Conservation (phyloP, 2,113 vertebrate species). For the Plectropomus leopardus region DNA sequence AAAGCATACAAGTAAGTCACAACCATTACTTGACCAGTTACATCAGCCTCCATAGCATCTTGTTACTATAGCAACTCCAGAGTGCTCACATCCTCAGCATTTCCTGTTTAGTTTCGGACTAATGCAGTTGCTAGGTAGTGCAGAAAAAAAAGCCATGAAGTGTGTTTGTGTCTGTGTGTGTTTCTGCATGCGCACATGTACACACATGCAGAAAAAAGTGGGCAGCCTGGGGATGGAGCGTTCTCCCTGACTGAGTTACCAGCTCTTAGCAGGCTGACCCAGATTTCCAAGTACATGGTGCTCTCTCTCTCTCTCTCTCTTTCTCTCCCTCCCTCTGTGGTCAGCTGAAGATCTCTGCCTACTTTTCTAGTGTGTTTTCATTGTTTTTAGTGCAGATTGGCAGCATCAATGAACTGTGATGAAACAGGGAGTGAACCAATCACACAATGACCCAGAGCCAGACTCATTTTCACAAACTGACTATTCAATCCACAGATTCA, state of each 20-base stretch:
- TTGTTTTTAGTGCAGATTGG: conserved; percentile 7
- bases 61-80: conserved; percentile 53
- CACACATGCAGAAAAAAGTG: conserved; percentile 6
- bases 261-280: conserved; percentile 52
- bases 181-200: background rate
- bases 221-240: conserved; percentile 17
- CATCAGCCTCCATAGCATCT: conserved; percentile 49
- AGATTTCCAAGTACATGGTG: conserved; percentile 39
- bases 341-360: conserved; percentile 10
- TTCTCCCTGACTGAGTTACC: conserved; percentile 43
- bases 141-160: conserved; percentile 1
- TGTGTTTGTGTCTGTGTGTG: background rate
- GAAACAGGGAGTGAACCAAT: background rate
- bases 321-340: too few species aligned
- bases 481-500: background rate
- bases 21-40: conserved; percentile 13
- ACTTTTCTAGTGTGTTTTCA: background rate
- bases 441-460: background rate
- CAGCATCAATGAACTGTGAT: background rate
- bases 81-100: conserved; percentile 42
- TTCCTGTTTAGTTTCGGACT: conserved; percentile 57
- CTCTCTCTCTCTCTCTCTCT: too few species aligned
- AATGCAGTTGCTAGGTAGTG: conserved; percentile 49
- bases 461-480: background rate
- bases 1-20: conserved; percentile 18